Percentiles rank a stretch among this genome's conserved stretches.
Conservation (phyloP, 53 echinoderm and acorn worm species). For the Zoroaster sp. region DNA sequence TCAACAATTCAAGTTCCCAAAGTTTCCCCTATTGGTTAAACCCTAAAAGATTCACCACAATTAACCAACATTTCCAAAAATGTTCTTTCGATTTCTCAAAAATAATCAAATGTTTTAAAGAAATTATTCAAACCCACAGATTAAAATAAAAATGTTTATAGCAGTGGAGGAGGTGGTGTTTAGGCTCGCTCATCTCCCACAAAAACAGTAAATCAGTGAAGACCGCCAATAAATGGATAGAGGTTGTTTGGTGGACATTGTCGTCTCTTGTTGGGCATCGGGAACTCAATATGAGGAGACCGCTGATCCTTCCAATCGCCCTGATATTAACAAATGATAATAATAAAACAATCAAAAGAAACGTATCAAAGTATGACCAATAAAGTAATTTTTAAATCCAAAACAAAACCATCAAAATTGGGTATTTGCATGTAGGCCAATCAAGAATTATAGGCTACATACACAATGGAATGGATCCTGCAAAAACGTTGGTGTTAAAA, state of each 20-base stretch:
- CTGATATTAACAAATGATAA: neutral
- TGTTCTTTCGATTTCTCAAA: too few species aligned
- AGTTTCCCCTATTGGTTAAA: too few species aligned
- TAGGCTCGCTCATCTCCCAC: too few species aligned
- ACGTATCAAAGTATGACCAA: too few species aligned
- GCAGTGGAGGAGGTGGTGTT: neutral
- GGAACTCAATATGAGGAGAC: conserved; percentile 22
- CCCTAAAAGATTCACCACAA: neutral
- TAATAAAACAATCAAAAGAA: neutral
- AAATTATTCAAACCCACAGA: too few species aligned
- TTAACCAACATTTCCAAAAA: neutral
- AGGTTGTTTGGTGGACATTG: neutral
- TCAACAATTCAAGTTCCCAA: too few species aligned
- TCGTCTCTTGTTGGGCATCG: conserved; percentile 9
- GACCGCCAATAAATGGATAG: neutral
- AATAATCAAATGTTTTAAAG: too few species aligned
- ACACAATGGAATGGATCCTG: too few species aligned
- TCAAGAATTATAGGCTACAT: too few species aligned
- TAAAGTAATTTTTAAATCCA: neutral
- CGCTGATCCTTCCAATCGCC: conserved; percentile 26
- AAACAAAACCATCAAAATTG: neutral
- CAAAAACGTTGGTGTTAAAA: neutral
- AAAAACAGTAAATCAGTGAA: neutral
- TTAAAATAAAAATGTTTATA: neutral
- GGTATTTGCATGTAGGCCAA: neutral